phyloP scores from a whole-genome alignment of 2,797 vertebrate genomes.

The Chaunax sp. region DNA sequence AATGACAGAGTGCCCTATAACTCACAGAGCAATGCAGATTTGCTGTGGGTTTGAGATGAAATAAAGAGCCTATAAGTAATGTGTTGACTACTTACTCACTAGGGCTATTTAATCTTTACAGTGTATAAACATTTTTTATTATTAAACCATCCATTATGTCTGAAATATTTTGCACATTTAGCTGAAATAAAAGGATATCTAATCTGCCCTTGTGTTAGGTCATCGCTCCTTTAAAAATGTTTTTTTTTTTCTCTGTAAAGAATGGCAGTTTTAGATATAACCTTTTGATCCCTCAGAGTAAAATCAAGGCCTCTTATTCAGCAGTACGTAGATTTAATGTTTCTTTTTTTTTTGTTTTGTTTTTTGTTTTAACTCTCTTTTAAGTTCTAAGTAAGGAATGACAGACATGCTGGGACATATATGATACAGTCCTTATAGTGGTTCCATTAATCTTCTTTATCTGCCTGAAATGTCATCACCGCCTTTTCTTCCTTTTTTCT shows the following conservation, averaged over 20 bases:
- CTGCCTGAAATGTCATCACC: constrained; percentile 86
- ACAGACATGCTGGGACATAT: constrained; percentile 96
- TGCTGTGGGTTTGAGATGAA: constrained; percentile 70
- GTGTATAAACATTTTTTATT: constrained; percentile 77
- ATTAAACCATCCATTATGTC: constrained; percentile 76
- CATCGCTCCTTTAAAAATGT: constrained; percentile 81
- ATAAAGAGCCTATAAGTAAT: constrained; percentile 78
- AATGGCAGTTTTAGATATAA: constrained; percentile 89
- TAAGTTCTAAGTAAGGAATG: constrained; percentile 89
- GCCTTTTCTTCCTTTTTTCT: constrained; percentile 66
- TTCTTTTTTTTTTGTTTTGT: constrained; percentile 56
- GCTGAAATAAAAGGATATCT: constrained; percentile 81
- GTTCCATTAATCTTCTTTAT: constrained; percentile 82
- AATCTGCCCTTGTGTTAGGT: constrained; percentile 77
- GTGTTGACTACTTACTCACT: constrained; percentile 74
- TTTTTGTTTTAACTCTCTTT: constrained; percentile 62
- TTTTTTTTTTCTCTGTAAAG: constrained; percentile 75
- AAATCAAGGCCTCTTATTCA: constrained; percentile 90
- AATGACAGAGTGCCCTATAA: constrained; percentile 73
- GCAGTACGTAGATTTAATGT: constrained; percentile 83
- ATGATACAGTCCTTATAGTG: constrained; percentile 91
- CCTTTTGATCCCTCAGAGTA: constrained; percentile 84
- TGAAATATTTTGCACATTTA: constrained; percentile 67
- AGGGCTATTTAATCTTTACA: constrained; percentile 76
- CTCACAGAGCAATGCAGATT: constrained; percentile 75